Conservation (phyloP, 2,888 invertebrate species). For the Fragum sueziense region DNA sequence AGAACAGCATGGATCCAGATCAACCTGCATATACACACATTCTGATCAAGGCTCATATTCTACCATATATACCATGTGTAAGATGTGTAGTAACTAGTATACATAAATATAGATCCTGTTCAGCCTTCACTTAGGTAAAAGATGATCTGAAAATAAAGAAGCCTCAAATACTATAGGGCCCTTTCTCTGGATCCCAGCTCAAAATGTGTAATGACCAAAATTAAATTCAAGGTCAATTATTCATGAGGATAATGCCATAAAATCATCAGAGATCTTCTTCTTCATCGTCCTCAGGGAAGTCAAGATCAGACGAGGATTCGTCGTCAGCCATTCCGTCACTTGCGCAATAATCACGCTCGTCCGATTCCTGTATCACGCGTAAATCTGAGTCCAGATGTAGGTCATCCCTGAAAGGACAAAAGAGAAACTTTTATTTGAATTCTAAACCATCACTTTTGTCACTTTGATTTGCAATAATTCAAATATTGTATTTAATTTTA, state of each 20-base stretch:
- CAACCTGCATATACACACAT: too few relatives aligned
- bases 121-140: neutral
- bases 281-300: conserved; percentile 53
- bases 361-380: conserved; percentile 48
- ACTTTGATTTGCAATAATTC: too few relatives aligned
- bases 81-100: neutral
- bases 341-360: conserved; percentile 43
- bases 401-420: conserved; percentile 44
- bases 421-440: too few relatives aligned
- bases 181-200: neutral
- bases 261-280: conserved; percentile 37
- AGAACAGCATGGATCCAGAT: too few relatives aligned
- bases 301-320: conserved; percentile 47
- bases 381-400: conserved; percentile 34
- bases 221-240: too few relatives aligned
- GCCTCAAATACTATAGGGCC: neutral
- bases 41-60: too few relatives aligned
- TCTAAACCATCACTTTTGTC: too few relatives aligned
- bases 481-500: too few relatives aligned
- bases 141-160: neutral
- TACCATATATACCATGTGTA: too few relatives aligned
- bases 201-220: neutral
- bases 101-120: neutral
- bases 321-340: conserved; percentile 51
- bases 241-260: too few relatives aligned